phyloP scores from a whole-genome alignment of 2,797 vertebrate species.

The Leucoraja ocellata region DNA sequence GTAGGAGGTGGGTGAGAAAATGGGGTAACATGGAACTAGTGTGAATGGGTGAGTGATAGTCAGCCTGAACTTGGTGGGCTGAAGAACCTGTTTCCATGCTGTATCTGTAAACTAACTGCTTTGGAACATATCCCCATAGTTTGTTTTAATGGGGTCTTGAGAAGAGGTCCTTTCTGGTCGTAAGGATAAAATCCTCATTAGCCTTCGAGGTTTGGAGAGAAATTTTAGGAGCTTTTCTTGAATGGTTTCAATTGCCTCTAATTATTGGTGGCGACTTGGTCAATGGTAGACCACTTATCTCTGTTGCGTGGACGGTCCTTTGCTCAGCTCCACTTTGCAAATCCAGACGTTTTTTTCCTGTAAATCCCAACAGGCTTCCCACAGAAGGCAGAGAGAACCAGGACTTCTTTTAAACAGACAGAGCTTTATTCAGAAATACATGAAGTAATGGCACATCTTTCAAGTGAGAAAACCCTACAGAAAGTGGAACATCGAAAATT shows the following conservation, averaged over 20 bases:
- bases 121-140: background rate
- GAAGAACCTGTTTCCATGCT: too few species aligned
- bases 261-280: background rate
- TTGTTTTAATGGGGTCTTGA: background rate
- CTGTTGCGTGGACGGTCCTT: background rate
- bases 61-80: too few species aligned
- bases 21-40: too few species aligned
- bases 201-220: background rate
- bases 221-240: background rate
- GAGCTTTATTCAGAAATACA: conserved; percentile 30
- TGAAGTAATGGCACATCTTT: conserved; percentile 26
- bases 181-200: background rate
- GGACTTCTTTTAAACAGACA: conserved; percentile 20
- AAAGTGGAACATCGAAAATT: conserved; percentile 29
- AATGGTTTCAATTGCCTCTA: background rate
- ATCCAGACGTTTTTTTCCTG: background rate
- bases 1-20: too few species aligned
- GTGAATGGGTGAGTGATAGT: too few species aligned
- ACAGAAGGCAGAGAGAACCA: background rate
- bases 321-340: background rate
- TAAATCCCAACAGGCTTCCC: background rate
- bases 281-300: background rate
- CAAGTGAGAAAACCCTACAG: conserved; percentile 1
- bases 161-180: background rate
- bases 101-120: too few species aligned